These are phyloP conservation scores for Epinephelus malabaricus DNA, from an alignment of 2,797 vertebrate genomes.

Conservation along the genomic window DNA sequence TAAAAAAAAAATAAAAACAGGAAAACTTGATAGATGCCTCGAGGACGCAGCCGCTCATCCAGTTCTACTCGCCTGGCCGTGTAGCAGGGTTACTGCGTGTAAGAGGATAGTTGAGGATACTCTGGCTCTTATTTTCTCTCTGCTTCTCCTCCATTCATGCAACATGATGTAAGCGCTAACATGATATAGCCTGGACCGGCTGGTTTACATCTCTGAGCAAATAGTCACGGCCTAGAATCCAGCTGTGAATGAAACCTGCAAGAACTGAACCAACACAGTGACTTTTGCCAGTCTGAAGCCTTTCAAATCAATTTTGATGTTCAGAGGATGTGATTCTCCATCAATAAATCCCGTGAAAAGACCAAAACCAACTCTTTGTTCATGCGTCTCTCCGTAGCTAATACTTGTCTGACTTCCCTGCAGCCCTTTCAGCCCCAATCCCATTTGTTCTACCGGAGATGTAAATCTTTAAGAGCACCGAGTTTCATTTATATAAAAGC, in stretches of 20 bases:
- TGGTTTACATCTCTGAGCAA: neutral
- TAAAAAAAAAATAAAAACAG: conserved; percentile 19
- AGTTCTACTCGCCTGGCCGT: conserved; percentile 5
- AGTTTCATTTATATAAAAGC: no score
- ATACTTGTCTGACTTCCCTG: no score
- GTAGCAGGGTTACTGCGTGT: conserved; percentile 37
- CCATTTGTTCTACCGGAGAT: no score
- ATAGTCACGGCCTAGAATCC: neutral
- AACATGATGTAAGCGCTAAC: conserved; percentile 52
- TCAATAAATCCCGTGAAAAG: no score
- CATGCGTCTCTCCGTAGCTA: no score
- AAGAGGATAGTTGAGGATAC: conserved; percentile 57
- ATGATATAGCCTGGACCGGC: conserved; percentile 6
- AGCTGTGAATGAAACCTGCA: neutral
- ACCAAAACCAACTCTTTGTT: no score
- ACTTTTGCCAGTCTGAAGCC: no score
- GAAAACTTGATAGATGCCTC: conserved; percentile 62
- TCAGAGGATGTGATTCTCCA: no score
- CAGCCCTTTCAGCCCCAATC: no score
- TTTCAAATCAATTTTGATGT: no score
- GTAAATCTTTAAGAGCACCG: no score
- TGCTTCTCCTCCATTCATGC: conserved; percentile 30
- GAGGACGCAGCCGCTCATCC: conserved; percentile 57
- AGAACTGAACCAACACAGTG: neutral
- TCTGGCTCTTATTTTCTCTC: conserved; percentile 22